phyloP scores from a whole-genome alignment of 2,113 vertebrate species.

The Vidua macroura region DNA sequence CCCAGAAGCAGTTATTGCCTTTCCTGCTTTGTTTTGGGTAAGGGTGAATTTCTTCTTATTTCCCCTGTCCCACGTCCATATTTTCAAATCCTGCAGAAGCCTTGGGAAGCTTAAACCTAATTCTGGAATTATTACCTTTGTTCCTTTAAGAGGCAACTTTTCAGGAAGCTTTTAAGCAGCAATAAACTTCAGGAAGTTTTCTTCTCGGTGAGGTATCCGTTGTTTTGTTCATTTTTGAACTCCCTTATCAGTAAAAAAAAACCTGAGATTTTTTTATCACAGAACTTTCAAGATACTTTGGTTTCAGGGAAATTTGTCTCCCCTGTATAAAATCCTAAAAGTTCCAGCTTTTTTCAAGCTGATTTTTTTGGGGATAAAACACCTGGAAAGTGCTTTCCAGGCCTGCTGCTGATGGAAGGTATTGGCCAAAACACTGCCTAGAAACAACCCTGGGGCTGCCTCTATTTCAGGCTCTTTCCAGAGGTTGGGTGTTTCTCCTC shows the following conservation, averaged over 20 bases:
- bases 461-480: neutral
- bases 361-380: neutral
- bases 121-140: neutral
- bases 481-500: neutral
- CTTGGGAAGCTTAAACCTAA: neutral
- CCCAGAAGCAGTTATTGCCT: neutral
- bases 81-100: neutral
- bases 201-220: neutral
- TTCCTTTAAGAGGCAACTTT: neutral
- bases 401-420: neutral
- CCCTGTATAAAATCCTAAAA: neutral
- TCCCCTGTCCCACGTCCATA: too few relatives aligned
- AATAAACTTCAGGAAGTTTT: neutral
- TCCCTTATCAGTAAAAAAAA: neutral
- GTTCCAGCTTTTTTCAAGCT: neutral
- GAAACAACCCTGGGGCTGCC: neutral
- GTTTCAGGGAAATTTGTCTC: neutral
- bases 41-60: neutral
- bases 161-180: neutral
- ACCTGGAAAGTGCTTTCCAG: neutral
- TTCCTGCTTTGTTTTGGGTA: neutral
- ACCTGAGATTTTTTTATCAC: accelerated
- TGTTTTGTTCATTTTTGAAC: neutral
- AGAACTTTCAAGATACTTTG: neutral
- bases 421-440: neutral